Conservation (phyloP, 2,888 invertebrate genomes). For the Liposcelis brunnea region DNA sequence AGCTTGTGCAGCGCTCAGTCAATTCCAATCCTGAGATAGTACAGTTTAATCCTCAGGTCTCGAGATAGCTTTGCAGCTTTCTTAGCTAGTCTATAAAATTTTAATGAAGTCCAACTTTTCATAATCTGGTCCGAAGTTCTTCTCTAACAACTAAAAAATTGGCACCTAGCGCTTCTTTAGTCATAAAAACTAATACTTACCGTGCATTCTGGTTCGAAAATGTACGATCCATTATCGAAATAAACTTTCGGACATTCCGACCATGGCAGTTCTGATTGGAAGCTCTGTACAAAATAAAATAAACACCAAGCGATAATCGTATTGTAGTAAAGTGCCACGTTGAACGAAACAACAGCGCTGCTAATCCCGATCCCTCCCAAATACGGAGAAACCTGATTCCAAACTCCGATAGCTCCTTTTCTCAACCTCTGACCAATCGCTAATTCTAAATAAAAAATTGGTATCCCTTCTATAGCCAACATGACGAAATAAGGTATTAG, state of each 20-base stretch:
- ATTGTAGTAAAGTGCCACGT: slow-evolving; percentile 93
- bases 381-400: slow-evolving; percentile 85
- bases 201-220: slow-evolving; percentile 62
- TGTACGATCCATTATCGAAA: slow-evolving; percentile 61
- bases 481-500: slow-evolving; percentile 92
- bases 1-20: too few relatives aligned
- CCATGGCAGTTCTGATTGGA: slow-evolving; percentile 84
- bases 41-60: too few relatives aligned
- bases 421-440: slow-evolving; percentile 86
- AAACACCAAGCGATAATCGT: slow-evolving; percentile 97
- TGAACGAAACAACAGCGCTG: slow-evolving; percentile 89
- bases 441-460: slow-evolving; percentile 88
- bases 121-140: too few relatives aligned
- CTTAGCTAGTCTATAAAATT: too few relatives aligned
- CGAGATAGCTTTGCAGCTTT: too few relatives aligned
- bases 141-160: too few relatives aligned
- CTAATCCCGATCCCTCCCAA: slow-evolving; percentile 82
- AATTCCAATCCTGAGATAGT: too few relatives aligned
- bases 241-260: slow-evolving; percentile 73
- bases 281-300: slow-evolving; percentile 84
- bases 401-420: slow-evolving; percentile 87
- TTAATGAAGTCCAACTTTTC: too few relatives aligned
- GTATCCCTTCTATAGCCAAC: slow-evolving; percentile 80
- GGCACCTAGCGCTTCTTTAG: too few relatives aligned
- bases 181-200: slow-evolving; percentile 32